Percentiles rank a stretch among this genome's conserved stretches.
phyloP scores from a whole-genome alignment of 64 coral and sea anemone genomes.

The Orbicella faveolata region DNA sequence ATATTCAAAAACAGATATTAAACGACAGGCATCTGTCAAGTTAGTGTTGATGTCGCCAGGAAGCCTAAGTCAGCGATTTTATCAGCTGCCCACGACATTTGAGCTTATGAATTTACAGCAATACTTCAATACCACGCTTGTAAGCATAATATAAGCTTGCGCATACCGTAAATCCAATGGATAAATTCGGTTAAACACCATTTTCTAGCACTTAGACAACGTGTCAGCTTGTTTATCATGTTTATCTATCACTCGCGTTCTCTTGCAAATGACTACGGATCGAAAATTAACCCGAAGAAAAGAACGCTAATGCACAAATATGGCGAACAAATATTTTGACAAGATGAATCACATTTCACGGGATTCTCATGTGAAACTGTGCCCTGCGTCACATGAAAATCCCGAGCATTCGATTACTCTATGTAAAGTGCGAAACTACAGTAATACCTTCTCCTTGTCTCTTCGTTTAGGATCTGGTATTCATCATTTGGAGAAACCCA shows the following conservation, averaged over 20 bases:
- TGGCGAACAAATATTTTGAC: slow-evolving; percentile 45
- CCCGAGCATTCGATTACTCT: not conserved
- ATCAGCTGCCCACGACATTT: not conserved
- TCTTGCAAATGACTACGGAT: not conserved
- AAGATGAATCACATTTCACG: not conserved
- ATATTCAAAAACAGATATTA: not conserved
- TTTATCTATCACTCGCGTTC: not conserved
- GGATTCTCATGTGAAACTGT: slow-evolving; percentile 4
- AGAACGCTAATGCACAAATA: not conserved
- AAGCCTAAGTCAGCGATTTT: too few species aligned
- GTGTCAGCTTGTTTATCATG: not conserved
- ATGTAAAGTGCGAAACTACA: not conserved
- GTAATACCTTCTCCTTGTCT: not conserved
- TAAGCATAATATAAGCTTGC: too few species aligned
- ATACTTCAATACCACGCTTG: slow-evolving; percentile 7
- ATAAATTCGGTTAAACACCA: not conserved
- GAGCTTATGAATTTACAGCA: not conserved
- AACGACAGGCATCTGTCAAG: too few species aligned
- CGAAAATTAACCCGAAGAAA: not conserved
- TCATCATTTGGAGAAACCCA: too few species aligned
- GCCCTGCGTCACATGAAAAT: slow-evolving; percentile 9
- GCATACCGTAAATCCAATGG: not conserved
- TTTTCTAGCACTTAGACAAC: not conserved
- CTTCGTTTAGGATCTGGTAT: not conserved
- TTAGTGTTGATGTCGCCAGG: too few species aligned